These are phyloP conservation scores for Eristalis intricaria DNA, from an alignment of 2,888 invertebrate species.

Conservation along the genomic window DNA sequence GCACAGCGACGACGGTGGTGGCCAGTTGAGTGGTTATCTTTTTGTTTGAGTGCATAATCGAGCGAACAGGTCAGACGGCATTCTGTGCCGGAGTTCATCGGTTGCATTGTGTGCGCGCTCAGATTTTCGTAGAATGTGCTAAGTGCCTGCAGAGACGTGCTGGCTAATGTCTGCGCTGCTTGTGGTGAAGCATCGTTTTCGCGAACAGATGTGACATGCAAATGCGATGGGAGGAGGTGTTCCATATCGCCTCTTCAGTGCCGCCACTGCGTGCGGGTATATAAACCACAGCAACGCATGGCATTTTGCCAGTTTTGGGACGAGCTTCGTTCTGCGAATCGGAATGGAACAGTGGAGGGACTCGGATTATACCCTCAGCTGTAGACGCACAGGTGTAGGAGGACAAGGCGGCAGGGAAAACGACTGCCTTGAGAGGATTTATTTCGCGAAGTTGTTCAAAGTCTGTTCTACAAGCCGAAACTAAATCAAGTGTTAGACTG, in stretches of 20 bases:
- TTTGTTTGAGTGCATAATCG: slow-evolving; percentile 45
- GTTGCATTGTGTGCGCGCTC: background rate
- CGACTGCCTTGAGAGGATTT: too few relatives aligned
- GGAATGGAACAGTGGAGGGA: background rate
- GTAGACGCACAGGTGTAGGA: background rate
- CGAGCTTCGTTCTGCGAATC: background rate
- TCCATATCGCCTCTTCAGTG: background rate
- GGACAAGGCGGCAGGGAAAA: too few relatives aligned
- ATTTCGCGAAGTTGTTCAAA: too few relatives aligned
- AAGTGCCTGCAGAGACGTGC: background rate
- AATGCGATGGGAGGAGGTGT: background rate
- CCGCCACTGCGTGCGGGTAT: background rate
- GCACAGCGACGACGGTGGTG: background rate
- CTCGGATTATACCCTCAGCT: background rate
- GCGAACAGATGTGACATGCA: background rate
- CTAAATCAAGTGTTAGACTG: too few relatives aligned
- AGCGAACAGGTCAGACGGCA: slow-evolving; percentile 68
- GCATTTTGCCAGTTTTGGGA: background rate
- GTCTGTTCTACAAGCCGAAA: too few relatives aligned
- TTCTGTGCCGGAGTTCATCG: slow-evolving; percentile 63
- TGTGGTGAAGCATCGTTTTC: background rate
- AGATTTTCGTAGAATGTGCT: background rate
- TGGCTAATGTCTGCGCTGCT: background rate
- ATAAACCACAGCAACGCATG: background rate
- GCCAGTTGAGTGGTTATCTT: slow-evolving; percentile 5